These are phyloP conservation scores for Adineta ricciae DNA, from an alignment of 2,888 invertebrate genomes.

Conservation along the genomic window DNA sequence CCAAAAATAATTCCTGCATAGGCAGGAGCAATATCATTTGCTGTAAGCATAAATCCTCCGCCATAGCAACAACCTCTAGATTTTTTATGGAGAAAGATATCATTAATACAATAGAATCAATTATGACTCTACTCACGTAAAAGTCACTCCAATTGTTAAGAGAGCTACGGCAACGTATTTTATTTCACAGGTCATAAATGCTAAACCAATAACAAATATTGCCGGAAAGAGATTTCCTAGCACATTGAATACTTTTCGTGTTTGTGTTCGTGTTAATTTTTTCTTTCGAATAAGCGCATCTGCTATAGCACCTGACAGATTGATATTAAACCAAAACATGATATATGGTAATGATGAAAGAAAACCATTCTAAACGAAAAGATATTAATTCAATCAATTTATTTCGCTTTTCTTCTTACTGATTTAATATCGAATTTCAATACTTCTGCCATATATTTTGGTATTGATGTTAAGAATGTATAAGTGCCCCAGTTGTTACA, in stretches of 20 bases:
- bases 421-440: constrained; percentile 34
- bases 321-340: constrained; percentile 28
- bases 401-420: neutral
- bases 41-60: constrained; percentile 32
- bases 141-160: constrained; percentile 28
- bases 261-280: constrained; percentile 5
- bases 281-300: constrained; percentile 22
- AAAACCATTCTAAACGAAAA: constrained; percentile 29
- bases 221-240: constrained; percentile 28
- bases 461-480: constrained; percentile 28
- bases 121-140: constrained; percentile 2
- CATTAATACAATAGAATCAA: neutral
- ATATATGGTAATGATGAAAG: constrained; percentile 33
- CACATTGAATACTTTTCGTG: constrained; percentile 27
- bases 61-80: constrained; percentile 32
- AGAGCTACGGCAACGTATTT: constrained; percentile 29
- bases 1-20: constrained; percentile 34
- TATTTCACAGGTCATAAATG: constrained; percentile 31
- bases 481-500: constrained; percentile 32
- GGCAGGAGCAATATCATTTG: constrained; percentile 31
- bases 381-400: neutral
- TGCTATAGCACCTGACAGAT: constrained; percentile 24
- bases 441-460: constrained; percentile 34
- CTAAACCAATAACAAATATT: constrained; percentile 26
- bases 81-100: neutral